These are phyloP conservation scores for Aselliscus stoliczkanus DNA, from an alignment of 2,797 vertebrate species.

Conservation along the genomic window DNA sequence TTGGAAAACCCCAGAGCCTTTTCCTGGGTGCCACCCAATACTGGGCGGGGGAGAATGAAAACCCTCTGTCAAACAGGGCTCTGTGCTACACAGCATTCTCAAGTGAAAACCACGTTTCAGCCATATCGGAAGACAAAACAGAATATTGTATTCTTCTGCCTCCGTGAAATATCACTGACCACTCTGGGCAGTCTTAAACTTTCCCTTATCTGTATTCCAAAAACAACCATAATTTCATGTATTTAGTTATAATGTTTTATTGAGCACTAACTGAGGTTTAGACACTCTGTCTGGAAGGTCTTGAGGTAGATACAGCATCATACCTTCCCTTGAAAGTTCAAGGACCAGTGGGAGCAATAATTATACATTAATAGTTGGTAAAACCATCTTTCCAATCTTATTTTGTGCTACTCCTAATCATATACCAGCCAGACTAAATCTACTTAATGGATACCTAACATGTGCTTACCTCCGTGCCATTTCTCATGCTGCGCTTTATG, in stretches of 20 bases:
- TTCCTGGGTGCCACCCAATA: not conserved
- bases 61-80: not conserved
- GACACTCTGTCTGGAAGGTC: not conserved
- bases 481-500: not conserved
- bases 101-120: not conserved
- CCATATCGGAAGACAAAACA: constrained; percentile 6
- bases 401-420: not conserved
- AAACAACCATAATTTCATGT: not conserved
- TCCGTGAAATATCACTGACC: not conserved
- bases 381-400: not conserved
- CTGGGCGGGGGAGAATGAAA: not conserved
- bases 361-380: not conserved
- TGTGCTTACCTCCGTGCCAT: not conserved
- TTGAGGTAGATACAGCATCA: not conserved
- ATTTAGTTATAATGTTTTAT: not conserved
- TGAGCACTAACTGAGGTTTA: not conserved
- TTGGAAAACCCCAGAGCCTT: not conserved
- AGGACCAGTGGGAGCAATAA: not conserved
- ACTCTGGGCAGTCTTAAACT: not conserved
- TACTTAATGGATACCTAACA: not conserved
- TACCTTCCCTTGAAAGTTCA: not conserved
- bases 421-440: not conserved
- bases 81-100: not conserved
- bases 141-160: not conserved
- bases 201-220: not conserved